Base-by-base conservation (phyloP, 2,797 vertebrate genomes). In the Spizella passerina region DNA sequence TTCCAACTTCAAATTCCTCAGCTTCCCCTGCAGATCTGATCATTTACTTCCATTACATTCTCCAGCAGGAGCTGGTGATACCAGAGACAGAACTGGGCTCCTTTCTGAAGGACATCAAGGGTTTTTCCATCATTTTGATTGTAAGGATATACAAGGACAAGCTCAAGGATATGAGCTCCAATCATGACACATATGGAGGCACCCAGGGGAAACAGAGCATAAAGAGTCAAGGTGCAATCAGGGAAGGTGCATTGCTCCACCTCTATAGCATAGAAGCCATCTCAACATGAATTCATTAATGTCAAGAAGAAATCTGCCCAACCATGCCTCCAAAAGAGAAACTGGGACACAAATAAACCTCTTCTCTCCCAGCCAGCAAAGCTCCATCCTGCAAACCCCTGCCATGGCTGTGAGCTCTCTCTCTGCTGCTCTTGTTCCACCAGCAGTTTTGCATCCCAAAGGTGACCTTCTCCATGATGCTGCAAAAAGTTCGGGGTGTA, bases 161-260 rank as follows among this genome's bases (percentile, higher is more conserved):
- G 56, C 26, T 38, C 56, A 59, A 59, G 57, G 18, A 59, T 29
- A 5, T 8, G 27, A 46, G 26, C 8, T 88, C 39, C 66, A 79
- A 5, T 43, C 7, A 17, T 3, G 12, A 9, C 6, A 2, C 0
- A 0, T 3, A 21, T 36, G 47, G 39, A 85, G 12, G 6, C 13
- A 60, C 9, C 14, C 29, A 38, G 23, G 70, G 30, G 39, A 69
- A 47, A 41, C 8, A 66, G 39, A 88, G 59, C n/a, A 3, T 1
- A 7, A 36, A 10, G 41, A 69, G 30, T 14, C 39, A 44, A 52
- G 59, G 16, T 6, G 26, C 12, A 29, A 1, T n/a, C 26, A 65
- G 5, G 15, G 18, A 4, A 34, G 36, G 29, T 0, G 0, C 13
- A 32, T 22, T 29, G 18, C 9, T 39, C 17, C 39, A 39, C 39